Evolutionary conservation across 1,140 invertebrate species (phyloP), one percentile per base, ranked within the genome.

Genomic region (Calosoma granatense): DNA sequence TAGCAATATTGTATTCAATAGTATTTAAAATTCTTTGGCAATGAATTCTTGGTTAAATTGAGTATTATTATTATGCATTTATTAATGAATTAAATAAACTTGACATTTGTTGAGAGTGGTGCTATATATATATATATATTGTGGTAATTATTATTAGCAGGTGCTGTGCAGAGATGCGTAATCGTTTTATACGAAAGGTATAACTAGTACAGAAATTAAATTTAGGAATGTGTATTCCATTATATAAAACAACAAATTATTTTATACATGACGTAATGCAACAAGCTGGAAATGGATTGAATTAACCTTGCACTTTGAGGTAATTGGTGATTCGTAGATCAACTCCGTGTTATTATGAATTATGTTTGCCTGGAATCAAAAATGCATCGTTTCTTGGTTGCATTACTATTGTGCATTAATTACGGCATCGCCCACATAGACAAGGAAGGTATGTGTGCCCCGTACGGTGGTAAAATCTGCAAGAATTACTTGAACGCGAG

Each of bases 401-500:
- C 36, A 55, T 56, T 59, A 11, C 14, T 30, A 23, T 26, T 61
- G 56, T 39, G 59, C 43, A 54, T 58, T 61, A 52, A 63, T 41
- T 56, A 47, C 36, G 19, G 51, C 56, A 53, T 53, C 39, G 55
- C 57, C 39, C 43, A 59, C 21, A 11, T 59, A 11, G 60, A 62
- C 20, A 51, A 22, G 55, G 54, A 57, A 57, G 63, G 61, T 39
- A 63, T 71, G 11, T 97, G 94, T 79, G 86, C 85, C 17, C 83
- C 84, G 1, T 97, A 97, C 71, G 88, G 83, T 75, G 93, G 92
- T 22, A 84, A 88, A 70, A 82, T 94, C 59, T 97, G 94, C 72
- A 87, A 85, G 66, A 79, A 83, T 64, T 88, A 90, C 69, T 78
- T 94, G 22, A 78, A 76, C 17, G 80, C 78, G 51, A 80, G 77